Evolutionary conservation across 2,888 invertebrate species (phyloP).

Genomic region (Meliscaeva auricollis): DNA sequence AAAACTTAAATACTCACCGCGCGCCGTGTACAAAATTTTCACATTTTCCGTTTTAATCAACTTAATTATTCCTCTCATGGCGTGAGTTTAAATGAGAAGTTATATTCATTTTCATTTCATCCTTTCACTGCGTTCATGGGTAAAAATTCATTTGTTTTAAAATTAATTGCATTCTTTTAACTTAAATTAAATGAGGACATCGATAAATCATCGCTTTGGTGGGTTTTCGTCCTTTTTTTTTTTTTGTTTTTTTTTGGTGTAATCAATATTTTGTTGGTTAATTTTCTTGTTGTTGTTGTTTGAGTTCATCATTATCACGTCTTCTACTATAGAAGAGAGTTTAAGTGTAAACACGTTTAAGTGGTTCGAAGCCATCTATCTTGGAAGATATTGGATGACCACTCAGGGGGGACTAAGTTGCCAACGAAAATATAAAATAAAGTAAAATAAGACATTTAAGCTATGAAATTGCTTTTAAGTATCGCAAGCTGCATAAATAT

Average conservation of each 20-base stretch:
- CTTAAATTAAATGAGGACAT: constrained; percentile 19
- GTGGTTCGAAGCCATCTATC: constrained; percentile 56
- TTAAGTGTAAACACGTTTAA: constrained; percentile 38
- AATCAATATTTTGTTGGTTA: constrained; percentile 36
- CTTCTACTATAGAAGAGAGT: not conserved
- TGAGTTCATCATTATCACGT: constrained; percentile 64
- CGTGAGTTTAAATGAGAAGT: not conserved
- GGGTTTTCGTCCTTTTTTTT: not conserved
- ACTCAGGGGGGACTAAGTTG: constrained; percentile 21
- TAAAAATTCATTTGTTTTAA: constrained; percentile 6
- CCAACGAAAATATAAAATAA: not conserved
- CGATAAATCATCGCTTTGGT: constrained; percentile 46
- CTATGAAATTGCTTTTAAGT: constrained; percentile 48
- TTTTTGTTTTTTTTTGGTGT: not conserved
- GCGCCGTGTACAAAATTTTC: not conserved
- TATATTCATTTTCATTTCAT: constrained; percentile 27
- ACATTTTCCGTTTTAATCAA: not conserved
- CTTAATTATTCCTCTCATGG: constrained; percentile 21
- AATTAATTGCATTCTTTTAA: constrained; percentile 33
- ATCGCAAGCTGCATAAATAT: constrained; percentile 55
- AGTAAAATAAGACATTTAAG: constrained; percentile 19
- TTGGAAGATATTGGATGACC: constrained; percentile 35
- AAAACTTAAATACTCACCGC: not conserved
- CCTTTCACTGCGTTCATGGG: constrained; percentile 1
- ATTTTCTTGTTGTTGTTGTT: not conserved